Conservation (phyloP, 2,888 invertebrate genomes). For the Tenthredo scrophulariae region DNA sequence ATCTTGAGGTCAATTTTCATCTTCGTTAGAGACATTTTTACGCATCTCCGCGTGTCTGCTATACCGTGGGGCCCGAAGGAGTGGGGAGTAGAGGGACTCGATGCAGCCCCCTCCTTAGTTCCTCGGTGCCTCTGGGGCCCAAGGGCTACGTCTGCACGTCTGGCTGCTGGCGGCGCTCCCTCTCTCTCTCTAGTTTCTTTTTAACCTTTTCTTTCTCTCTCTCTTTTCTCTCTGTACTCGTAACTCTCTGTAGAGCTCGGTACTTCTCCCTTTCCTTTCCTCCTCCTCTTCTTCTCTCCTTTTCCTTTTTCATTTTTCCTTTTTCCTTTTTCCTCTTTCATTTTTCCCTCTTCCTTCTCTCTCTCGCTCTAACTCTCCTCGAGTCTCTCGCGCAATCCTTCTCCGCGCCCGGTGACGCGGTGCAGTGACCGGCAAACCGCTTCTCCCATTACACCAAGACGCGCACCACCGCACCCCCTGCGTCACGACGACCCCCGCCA, state of each 20-base stretch:
- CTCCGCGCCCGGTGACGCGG: constrained; percentile 68
- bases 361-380: constrained; percentile 3
- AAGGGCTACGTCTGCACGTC: constrained; percentile 50
- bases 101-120: not conserved
- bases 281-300: not conserved
- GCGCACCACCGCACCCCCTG: constrained; percentile 60
- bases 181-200: not conserved
- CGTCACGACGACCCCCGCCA: constrained; percentile 33
- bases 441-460: constrained; percentile 72
- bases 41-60: constrained; percentile 13
- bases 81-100: constrained; percentile 30
- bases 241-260: constrained; percentile 24
- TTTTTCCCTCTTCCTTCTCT: not conserved
- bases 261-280: constrained; percentile 24
- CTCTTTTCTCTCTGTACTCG: constrained; percentile 40
- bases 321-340: not conserved
- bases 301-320: not conserved
- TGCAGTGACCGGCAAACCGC: constrained; percentile 76
- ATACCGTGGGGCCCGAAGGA: constrained; percentile 18
- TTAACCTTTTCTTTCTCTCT: not conserved
- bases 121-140: constrained; percentile 34
- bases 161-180: constrained; percentile 34
- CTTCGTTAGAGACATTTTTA: constrained; percentile 34
- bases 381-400: constrained; percentile 19
- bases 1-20: not conserved